Evolutionary conservation across 1,140 invertebrate genomes (phyloP).

Genomic region (Musca vetustissima): DNA sequence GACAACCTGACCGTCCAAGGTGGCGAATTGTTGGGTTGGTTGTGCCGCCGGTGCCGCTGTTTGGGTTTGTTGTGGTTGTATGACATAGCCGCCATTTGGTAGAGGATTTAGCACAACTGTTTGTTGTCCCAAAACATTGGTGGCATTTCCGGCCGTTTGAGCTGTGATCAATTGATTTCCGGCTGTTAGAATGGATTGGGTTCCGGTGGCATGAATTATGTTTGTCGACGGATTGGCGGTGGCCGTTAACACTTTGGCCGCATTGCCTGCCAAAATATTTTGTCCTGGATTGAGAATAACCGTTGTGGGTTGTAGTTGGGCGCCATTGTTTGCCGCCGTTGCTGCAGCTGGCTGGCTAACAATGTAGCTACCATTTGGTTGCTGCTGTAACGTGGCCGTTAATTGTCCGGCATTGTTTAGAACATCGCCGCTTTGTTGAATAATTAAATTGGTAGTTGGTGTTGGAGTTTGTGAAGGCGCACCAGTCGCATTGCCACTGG

Average conservation of each 20-base stretch:
- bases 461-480: constrained; percentile 30
- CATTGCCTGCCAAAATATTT: constrained; percentile 30
- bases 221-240: constrained; percentile 37
- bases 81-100: constrained; percentile 75
- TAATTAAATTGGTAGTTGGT: constrained; percentile 25
- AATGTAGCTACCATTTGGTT: constrained; percentile 43
- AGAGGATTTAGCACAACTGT: constrained; percentile 81
- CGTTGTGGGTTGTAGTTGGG: constrained; percentile 32
- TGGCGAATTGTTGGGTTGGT: constrained; percentile 62
- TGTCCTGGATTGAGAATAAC: constrained; percentile 43
- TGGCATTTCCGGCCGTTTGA: constrained; percentile 20
- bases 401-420: constrained; percentile 19
- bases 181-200: constrained; percentile 53
- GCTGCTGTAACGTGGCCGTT: constrained; percentile 28
- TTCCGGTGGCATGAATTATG: constrained; percentile 34
- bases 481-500: constrained; percentile 15
- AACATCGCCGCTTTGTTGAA: constrained; percentile 27
- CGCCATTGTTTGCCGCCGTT: constrained; percentile 6
- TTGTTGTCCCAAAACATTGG: constrained; percentile 70
- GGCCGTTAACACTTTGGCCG: constrained; percentile 26
- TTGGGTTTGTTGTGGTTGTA: constrained; percentile 69
- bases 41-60: constrained; percentile 31
- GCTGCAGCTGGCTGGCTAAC: constrained; percentile 36
- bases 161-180: constrained; percentile 55
- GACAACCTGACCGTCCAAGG: constrained; percentile 69